phyloP scores from a whole-genome alignment of 2,888 invertebrate species.

The Stenodera caucasica region DNA sequence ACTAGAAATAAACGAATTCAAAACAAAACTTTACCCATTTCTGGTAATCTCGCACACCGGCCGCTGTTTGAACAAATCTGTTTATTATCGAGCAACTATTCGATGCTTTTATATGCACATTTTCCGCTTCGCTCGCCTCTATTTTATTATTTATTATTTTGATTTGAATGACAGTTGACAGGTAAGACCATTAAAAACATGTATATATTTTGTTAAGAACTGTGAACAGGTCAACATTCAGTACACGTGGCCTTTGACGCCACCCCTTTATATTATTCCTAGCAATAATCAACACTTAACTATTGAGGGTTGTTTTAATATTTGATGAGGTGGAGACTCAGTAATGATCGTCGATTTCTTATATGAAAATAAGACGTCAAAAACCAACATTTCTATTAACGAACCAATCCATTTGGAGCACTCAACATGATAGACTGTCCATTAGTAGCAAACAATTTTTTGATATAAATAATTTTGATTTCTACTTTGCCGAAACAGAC shows the following conservation, averaged over 20 bases:
- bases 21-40: slow-evolving; percentile 31
- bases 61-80: not conserved
- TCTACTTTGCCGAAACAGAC: too few species aligned
- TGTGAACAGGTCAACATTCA: slow-evolving; percentile 31
- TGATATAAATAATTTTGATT: too few species aligned
- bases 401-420: too few species aligned
- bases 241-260: slow-evolving; percentile 42
- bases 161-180: slow-evolving; percentile 41
- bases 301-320: slow-evolving; percentile 21
- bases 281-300: slow-evolving; percentile 30
- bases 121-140: not conserved
- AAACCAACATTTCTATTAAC: too few species aligned
- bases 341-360: slow-evolving; percentile 20
- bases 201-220: slow-evolving; percentile 22
- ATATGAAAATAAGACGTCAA: not conserved
- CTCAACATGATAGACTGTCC: too few species aligned
- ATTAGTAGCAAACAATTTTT: too few species aligned
- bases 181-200: slow-evolving; percentile 36
- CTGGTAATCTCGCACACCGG: not conserved
- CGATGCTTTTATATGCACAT: not conserved
- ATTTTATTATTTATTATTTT: not conserved
- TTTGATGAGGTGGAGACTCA: slow-evolving; percentile 24
- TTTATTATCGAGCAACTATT: not conserved
- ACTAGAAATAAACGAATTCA: not conserved
- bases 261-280: slow-evolving; percentile 26